These are phyloP conservation scores for Corythucha ciliata DNA, from an alignment of 2,888 invertebrate species.

Conservation along the genomic window DNA sequence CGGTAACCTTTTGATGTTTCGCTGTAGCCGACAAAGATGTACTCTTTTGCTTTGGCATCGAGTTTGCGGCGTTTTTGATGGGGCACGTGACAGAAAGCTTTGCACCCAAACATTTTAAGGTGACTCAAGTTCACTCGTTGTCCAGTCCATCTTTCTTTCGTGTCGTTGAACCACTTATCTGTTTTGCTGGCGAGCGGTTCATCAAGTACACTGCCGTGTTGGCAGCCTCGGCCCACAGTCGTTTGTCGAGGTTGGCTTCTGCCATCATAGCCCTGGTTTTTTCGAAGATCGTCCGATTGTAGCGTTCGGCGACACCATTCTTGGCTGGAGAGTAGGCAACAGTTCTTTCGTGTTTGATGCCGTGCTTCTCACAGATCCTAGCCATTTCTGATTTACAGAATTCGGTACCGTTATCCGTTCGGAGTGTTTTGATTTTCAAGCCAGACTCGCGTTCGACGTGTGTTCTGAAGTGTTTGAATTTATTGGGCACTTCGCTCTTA, in stretches of 20 bases:
- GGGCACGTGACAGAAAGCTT: slow-evolving; percentile 14
- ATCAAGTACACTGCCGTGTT: slow-evolving; percentile 37
- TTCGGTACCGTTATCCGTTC: slow-evolving; percentile 26
- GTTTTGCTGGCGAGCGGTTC: slow-evolving; percentile 33
- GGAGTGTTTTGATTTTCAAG: slow-evolving; percentile 32
- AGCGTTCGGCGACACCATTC: slow-evolving; percentile 24
- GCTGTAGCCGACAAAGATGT: slow-evolving; percentile 22
- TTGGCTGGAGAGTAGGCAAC: slow-evolving; percentile 20
- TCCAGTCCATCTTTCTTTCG: slow-evolving; percentile 20
- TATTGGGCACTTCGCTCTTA: slow-evolving; percentile 37
- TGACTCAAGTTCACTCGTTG: slow-evolving; percentile 18
- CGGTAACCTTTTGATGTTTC: slow-evolving; percentile 20
- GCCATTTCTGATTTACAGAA: slow-evolving; percentile 10
- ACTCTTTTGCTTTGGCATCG: slow-evolving; percentile 14
- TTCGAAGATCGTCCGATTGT: slow-evolving; percentile 27
- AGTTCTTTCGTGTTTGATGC: slow-evolving; percentile 21
- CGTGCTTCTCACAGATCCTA: slow-evolving; percentile 10
- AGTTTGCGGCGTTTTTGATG: slow-evolving; percentile 7
- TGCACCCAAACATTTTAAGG: slow-evolving; percentile 25
- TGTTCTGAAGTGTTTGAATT: slow-evolving; percentile 35
- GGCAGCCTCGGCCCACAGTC: slow-evolving; percentile 38
- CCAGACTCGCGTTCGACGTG: slow-evolving; percentile 35
- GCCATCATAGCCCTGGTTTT: slow-evolving; percentile 36
- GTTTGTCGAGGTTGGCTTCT: slow-evolving; percentile 32
- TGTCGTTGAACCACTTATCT: slow-evolving; percentile 9